These are phyloP conservation scores for Embidobia sp. DNA, from an alignment of 2,888 invertebrate species.

Conservation along the genomic window DNA sequence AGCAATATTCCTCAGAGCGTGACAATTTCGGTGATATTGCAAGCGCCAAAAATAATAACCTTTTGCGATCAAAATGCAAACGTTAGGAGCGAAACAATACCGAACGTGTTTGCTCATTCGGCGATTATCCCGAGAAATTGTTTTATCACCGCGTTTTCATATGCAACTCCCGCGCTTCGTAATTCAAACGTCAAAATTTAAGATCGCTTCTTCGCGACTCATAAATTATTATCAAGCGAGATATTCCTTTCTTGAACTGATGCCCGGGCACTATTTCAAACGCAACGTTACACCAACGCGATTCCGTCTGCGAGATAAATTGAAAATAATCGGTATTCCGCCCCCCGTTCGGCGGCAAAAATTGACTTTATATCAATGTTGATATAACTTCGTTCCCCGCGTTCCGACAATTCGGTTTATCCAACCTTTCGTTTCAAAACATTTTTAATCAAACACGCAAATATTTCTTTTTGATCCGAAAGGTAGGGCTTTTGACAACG, in stretches of 20 bases:
- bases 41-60: too few relatives aligned
- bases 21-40: too few relatives aligned
- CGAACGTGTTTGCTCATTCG: too few relatives aligned
- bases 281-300: slow-evolving; percentile 8
- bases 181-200: slow-evolving; percentile 37
- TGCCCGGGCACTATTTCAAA: slow-evolving; percentile 35
- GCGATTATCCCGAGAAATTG: slow-evolving; percentile 1
- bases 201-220: slow-evolving; percentile 24
- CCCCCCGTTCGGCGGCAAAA: slow-evolving; percentile 14
- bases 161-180: slow-evolving; percentile 4
- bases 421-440: not conserved
- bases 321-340: slow-evolving; percentile 41
- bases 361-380: not conserved
- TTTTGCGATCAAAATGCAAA: too few relatives aligned
- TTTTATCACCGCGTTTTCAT: slow-evolving; percentile 18
- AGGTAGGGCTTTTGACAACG: too few relatives aligned
- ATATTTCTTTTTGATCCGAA: too few relatives aligned
- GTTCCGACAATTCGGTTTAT: too few relatives aligned
- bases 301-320: slow-evolving; percentile 33
- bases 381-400: not conserved
- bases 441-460: too few relatives aligned
- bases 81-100: too few relatives aligned
- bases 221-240: slow-evolving; percentile 34
- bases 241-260: slow-evolving; percentile 36
- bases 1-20: too few relatives aligned